Evolutionary conservation across 1,140 invertebrate species (phyloP), one percentile per base, ranked within the genome.

Genomic region (Pogonognathellus flavescens): DNA sequence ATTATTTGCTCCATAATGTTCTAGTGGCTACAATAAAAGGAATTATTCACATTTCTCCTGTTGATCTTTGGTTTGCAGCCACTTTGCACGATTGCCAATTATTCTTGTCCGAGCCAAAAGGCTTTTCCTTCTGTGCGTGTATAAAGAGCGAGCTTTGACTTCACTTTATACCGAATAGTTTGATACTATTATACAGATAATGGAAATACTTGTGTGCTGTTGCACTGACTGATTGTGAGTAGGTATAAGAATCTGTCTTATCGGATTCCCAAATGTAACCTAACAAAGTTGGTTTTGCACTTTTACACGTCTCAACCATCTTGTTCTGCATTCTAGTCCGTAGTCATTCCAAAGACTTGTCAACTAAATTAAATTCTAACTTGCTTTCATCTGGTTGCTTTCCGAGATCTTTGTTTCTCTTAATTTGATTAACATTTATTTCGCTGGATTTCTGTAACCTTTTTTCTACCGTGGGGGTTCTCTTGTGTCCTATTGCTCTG

Each of bases 11-110:
- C 25, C 22, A 66, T 66, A 50, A 66, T 25, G 10, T 76, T 76
- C 31, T 49, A 76, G 70, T 76, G 70, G 70, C 31, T 76, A 41
- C 31, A 41, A 41, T 41, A 41, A 76, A 49, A 76, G 11, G 41
- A 50, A 76, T 49, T 49, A n/a, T 76, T 76, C 70, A 49, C 70
- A 76, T 76, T 76, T 31, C 25, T 76, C 22, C n/a, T 76, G 70
- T 76, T 76, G 70, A 16, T 72, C 25, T 41, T 41, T 41, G n/a
- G 31, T 31, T 76, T 76, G 70, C 49, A 76, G 18, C 70, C 70
- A 76, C 70, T 76, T 76, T 76, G 70, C 31, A 76, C 70, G 70
- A 76, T 76, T 76, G 70, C 70, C 70, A 76, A 76, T 76, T 76
- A 76, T 49, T 76, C 70, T 76, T 76, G 25, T 76, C 70, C 25